Conservation (phyloP, 2,888 invertebrate species). For the Cyclophora punctaria region DNA sequence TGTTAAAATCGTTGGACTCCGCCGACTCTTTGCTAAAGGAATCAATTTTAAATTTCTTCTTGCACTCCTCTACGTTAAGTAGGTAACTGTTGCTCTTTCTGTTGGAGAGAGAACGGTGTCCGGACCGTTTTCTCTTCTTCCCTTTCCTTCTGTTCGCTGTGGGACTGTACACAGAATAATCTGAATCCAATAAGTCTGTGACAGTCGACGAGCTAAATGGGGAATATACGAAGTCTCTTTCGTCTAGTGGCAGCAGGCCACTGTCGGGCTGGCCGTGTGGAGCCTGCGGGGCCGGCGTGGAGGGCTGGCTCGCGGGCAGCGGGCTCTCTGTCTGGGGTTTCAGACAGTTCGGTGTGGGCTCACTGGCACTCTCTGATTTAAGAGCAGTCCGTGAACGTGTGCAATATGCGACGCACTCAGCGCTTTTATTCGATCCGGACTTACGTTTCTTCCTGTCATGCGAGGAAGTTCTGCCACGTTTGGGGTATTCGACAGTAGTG, state of each 20-base stretch:
- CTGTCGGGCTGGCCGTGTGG: conserved; percentile 50
- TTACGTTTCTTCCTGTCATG: conserved; percentile 64
- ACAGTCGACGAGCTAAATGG: conserved; percentile 69
- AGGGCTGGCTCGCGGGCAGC: conserved; percentile 34
- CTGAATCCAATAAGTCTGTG: conserved; percentile 65
- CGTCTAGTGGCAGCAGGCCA: conserved; percentile 66
- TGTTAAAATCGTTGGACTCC: conserved; percentile 39
- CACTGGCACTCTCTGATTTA: conserved; percentile 62
- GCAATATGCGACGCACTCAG: conserved; percentile 64
- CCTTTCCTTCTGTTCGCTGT: conserved; percentile 59
- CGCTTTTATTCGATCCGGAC: conserved; percentile 37
- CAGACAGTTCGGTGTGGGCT: conserved; percentile 39
- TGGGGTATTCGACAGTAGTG: conserved; percentile 36
- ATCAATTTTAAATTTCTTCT: conserved; percentile 74
- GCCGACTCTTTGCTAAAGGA: conserved; percentile 47
- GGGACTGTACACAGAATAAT: conserved; percentile 68
- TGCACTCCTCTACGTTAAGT: conserved; percentile 51
- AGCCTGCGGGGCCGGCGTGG: conserved; percentile 37
- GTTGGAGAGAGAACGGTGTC: conserved; percentile 55
- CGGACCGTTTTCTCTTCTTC: conserved; percentile 64
- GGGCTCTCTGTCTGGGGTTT: conserved; percentile 37
- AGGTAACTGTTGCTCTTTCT: conserved; percentile 54
- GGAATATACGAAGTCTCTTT: conserved; percentile 68
- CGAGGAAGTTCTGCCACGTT: conserved; percentile 57
- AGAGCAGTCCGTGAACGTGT: conserved; percentile 70